Base-by-base conservation (phyloP, 2,113 vertebrate genomes). In the Suricata suricatta region DNA sequence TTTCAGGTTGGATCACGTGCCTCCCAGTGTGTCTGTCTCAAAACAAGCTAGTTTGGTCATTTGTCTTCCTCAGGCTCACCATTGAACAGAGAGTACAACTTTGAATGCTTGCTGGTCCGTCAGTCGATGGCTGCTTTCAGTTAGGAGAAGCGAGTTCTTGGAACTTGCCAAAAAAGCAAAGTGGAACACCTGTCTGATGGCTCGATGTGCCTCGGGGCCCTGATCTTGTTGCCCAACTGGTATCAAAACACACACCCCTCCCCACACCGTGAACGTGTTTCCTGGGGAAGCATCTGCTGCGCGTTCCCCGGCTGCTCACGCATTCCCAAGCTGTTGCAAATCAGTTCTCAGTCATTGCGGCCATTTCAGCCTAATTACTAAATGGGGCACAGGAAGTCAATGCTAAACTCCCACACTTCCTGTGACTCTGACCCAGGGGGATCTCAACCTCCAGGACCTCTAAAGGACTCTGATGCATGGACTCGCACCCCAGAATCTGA, bases 231-330 rank as follows among this genome's bases (percentile, higher is more conserved):
- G 35, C 72, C 72, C 74, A 25, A 60, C 92, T 95, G 72, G n/a
- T 83, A 57, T 57, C 31, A 50, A 89, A 72, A 44, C 76, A 68
- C 83, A 82, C 95, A 35, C 13, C 38, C 44, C 52, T 94, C 25
- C 33, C 12, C 35, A 66, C 63, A 63, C 27, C 4, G 0, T 52
- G 82, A 14, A 14, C 72, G n/a, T 71, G 35, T 81, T 95, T 97
- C 63, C 96, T 83, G 84, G 69, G 79, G 84, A 88, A 90, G 84
- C 74, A 81, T 84, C 86, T 89, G 68, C 44, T 23, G n/a, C 2
- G 0, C 1, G 7, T 68, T 76, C 29, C 23, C 8, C 84, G 3
- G 57, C 35, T 9, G 57, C 47, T 57, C 87, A 50, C 79, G 47
- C 27, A 11, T 93, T 93, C 94, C 64, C 0, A 1, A 93, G 88